Conservation (phyloP, 2,113 vertebrate species). For the Petrocephalus zakoni region DNA sequence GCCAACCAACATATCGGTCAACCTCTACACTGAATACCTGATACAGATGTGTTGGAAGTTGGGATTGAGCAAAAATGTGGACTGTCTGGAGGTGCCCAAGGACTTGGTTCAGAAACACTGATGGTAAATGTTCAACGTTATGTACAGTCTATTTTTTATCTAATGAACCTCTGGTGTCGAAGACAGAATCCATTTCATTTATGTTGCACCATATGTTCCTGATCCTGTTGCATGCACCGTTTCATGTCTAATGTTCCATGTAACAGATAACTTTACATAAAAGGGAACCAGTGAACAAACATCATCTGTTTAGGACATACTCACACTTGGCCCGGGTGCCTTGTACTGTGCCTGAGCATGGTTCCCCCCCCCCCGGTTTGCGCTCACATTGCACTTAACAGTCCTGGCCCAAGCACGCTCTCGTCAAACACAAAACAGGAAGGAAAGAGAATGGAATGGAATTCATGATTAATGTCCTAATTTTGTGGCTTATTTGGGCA, state of each 20-base stretch:
- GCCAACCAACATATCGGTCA: too few relatives aligned
- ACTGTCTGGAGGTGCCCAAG: neutral
- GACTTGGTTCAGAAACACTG: neutral
- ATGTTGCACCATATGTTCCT: neutral
- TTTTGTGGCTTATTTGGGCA: too few relatives aligned
- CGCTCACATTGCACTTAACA: too few relatives aligned
- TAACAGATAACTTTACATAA: neutral
- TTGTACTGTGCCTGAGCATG: neutral
- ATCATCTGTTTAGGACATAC: neutral
- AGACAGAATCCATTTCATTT: neutral
- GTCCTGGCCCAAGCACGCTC: too few relatives aligned
- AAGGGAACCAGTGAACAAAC: neutral
- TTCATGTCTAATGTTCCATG: neutral
- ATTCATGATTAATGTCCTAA: too few relatives aligned
- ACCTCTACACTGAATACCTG: neutral
- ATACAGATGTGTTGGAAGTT: neutral
- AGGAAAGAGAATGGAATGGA: neutral
- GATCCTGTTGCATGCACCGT: neutral
- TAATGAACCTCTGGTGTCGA: neutral
- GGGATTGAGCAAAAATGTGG: neutral
- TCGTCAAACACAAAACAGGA: too few relatives aligned
- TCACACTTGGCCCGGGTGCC: neutral
- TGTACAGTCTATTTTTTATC: neutral
- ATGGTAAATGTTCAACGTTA: neutral
- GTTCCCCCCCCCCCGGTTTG: too few relatives aligned